A percentile compares a stretch with the other conserved stretches of the same genome.
phyloP scores from a whole-genome alignment of 92 coral and sea anemone genomes.

The Desmophyllum pertusum region DNA sequence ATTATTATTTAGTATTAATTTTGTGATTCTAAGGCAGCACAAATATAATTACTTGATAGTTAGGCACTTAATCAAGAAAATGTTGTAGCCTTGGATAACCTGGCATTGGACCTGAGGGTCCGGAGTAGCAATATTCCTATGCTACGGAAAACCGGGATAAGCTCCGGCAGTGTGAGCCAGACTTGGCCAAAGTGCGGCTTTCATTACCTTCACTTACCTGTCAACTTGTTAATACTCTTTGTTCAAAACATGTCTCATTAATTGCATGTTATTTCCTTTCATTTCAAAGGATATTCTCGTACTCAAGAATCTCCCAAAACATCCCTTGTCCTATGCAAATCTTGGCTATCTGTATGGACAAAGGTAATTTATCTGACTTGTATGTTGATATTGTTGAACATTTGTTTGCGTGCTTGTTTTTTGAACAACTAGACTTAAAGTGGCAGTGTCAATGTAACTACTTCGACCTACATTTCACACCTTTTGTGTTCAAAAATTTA shows the following conservation, averaged over 20 bases:
- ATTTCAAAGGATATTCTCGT: conserved; percentile 57
- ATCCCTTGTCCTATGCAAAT: conserved; percentile 40
- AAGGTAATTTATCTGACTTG: conserved; percentile 37
- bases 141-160: no score
- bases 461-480: no score
- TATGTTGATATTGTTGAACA: not conserved
- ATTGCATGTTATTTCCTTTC: not conserved
- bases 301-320: conserved; percentile 66
- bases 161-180: no score
- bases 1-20: no score
- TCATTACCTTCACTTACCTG: no score
- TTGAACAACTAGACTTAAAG: not conserved
- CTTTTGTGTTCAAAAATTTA: no score
- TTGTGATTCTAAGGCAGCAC: not conserved
- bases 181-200: no score
- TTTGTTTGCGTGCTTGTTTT: not conserved
- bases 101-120: no score
- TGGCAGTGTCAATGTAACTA: not conserved
- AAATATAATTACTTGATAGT: not conserved
- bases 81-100: no score
- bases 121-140: no score
- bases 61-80: no score
- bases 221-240: no score
- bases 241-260: not conserved
- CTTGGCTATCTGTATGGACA: conserved; percentile 36